Evolutionary conservation across 2,888 invertebrate species (phyloP).

Genomic region (Octodonta nipae): DNA sequence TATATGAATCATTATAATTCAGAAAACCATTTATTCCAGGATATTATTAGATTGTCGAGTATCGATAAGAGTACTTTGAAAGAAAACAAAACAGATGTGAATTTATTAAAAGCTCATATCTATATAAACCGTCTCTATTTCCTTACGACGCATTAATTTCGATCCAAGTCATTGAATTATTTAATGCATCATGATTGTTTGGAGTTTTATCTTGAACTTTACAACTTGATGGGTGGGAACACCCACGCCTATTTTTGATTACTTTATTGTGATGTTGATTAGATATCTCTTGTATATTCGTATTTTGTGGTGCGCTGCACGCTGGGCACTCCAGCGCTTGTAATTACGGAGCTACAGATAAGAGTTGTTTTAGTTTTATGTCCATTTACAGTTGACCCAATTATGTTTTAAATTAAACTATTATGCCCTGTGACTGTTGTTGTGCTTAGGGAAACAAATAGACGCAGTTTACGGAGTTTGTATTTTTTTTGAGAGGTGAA

Average conservation of each 20-base stretch:
- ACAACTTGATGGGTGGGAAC: conserved; percentile 28
- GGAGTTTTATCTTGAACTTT: conserved; percentile 24
- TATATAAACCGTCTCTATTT: too few species aligned
- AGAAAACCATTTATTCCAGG: too few species aligned
- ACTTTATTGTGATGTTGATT: conserved; percentile 31
- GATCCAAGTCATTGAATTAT: conserved; percentile 22
- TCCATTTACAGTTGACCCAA: conserved; percentile 11
- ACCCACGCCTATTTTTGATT: conserved; percentile 31
- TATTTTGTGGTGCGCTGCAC: conserved; percentile 11
- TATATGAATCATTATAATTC: too few species aligned
- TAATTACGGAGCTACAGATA: conserved; percentile 12
- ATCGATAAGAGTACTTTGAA: too few species aligned
- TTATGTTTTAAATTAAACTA: conserved; percentile 8
- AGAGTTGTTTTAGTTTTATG: conserved; percentile 11
- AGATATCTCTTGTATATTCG: conserved; percentile 25
- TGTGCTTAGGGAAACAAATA: too few species aligned
- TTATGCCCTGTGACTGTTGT: too few species aligned
- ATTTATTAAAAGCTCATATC: too few species aligned
- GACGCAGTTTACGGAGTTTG: too few species aligned
- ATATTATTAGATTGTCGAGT: too few species aligned
- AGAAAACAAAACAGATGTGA: too few species aligned
- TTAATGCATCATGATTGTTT: conserved; percentile 25
- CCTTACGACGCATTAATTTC: too few species aligned
- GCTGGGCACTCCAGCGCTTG: conserved; percentile 7
- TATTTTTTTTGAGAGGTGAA: too few species aligned